These are phyloP conservation scores for Varanus salvator DNA, from an alignment of 2,113 vertebrate species.

Conservation along the genomic window DNA sequence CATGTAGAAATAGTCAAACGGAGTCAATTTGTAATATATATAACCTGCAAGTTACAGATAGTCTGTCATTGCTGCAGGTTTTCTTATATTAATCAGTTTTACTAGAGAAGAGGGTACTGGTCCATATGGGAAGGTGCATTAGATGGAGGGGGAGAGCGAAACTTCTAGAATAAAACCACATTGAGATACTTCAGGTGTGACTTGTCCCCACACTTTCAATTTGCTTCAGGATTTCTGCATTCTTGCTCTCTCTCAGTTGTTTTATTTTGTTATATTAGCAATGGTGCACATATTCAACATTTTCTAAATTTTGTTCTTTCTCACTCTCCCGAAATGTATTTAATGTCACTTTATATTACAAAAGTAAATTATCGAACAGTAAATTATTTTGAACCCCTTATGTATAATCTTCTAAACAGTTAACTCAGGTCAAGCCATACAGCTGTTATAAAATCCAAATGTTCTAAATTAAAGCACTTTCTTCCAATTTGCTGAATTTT, in stretches of 20 bases:
- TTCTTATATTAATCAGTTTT: background rate
- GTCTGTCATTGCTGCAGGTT: background rate
- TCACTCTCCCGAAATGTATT: background rate
- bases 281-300: too few relatives aligned
- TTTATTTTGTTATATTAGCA: background rate
- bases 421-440: too few relatives aligned
- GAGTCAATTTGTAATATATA: background rate
- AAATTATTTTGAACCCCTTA: background rate
- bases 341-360: background rate
- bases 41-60: background rate
- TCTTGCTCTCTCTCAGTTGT: background rate
- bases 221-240: background rate
- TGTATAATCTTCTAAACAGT: background rate
- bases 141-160: background rate
- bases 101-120: background rate
- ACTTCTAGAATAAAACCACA: background rate
- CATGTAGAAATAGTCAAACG: background rate
- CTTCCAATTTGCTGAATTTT: background rate
- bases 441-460: background rate
- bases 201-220: background rate
- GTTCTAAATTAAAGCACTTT: too few relatives aligned
- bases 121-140: background rate
- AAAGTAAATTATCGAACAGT: background rate
- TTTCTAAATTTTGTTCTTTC: background rate
- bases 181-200: background rate